These are phyloP conservation scores for Calidris pugnax DNA, from an alignment of 2,113 vertebrate genomes.

Conservation along the genomic window DNA sequence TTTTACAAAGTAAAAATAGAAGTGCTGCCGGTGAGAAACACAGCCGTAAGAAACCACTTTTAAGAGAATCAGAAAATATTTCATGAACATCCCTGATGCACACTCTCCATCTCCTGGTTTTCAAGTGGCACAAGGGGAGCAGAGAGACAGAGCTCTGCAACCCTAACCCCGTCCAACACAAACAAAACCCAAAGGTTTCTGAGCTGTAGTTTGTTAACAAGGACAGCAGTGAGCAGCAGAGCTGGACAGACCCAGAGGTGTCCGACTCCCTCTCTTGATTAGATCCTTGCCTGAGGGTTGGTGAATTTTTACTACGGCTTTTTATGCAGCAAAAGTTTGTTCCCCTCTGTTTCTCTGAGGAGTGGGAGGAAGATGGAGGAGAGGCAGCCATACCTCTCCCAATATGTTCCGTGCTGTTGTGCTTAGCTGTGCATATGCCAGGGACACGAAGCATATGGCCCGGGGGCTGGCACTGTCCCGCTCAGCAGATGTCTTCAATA, in stretches of 20 bases:
- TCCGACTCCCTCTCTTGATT: background rate
- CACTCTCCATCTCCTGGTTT: background rate
- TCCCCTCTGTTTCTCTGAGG: conserved; percentile 28
- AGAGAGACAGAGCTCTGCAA: background rate
- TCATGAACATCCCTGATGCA: background rate
- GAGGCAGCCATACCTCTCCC: conserved; percentile 59
- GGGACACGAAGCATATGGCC: conserved; percentile 73
- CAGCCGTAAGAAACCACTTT: background rate
- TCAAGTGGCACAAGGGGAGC: background rate
- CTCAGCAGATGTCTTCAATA: conserved; percentile 74
- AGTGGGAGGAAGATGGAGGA: conserved; percentile 29
- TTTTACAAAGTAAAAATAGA: background rate
- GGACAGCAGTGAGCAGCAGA: background rate
- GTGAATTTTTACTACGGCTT: conserved; percentile 30
- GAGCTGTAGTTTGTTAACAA: background rate
- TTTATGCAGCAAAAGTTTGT: conserved; percentile 56
- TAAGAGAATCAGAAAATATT: background rate
- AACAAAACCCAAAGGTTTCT: background rate
- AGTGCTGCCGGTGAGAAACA: background rate
- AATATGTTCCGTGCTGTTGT: conserved; percentile 68
- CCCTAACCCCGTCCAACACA: background rate
- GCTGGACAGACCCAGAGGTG: background rate
- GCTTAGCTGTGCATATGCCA: conserved; percentile 62
- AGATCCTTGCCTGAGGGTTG: conserved; percentile 31
- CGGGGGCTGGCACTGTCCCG: conserved; percentile 62